Percentiles rank a stretch among this genome's conserved stretches.
Evolutionary conservation across 2,888 invertebrate genomes (phyloP).

Genomic region (Tetheella fluctuosa): DNA sequence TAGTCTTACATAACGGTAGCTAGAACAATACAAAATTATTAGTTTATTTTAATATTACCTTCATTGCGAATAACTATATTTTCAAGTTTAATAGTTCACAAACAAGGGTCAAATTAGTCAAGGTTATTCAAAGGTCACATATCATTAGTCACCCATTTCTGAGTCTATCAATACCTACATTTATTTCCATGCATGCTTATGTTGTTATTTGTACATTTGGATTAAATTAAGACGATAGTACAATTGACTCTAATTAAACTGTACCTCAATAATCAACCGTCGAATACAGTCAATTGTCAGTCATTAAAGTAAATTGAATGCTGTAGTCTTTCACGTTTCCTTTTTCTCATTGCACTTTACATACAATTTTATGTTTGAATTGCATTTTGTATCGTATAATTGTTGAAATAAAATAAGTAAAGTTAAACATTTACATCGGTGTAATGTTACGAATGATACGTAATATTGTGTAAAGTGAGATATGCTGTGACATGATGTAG

Average conservation of each 20-base stretch:
- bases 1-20: neutral
- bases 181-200: constrained; percentile 11
- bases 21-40: no score
- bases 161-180: constrained; percentile 17
- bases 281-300: constrained; percentile 65
- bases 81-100: no score
- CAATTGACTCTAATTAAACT: constrained; percentile 67
- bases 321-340: constrained; percentile 33
- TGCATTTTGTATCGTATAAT: constrained; percentile 16
- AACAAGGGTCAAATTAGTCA: neutral
- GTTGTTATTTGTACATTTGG: constrained; percentile 32
- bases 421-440: constrained; percentile 28
- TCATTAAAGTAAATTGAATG: constrained; percentile 46
- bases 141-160: constrained; percentile 14
- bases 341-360: constrained; percentile 17
- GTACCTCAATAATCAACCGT: constrained; percentile 56
- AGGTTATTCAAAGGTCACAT: constrained; percentile 1
- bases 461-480: constrained; percentile 36
- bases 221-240: constrained; percentile 45
- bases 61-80: no score
- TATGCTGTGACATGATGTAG: constrained; percentile 34
- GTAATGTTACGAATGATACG: constrained; percentile 28
- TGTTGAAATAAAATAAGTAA: constrained; percentile 20
- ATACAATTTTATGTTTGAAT: constrained; percentile 9
- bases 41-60: no score